Evolutionary conservation across 2,113 vertebrate genomes (phyloP).

Genomic region (Varanus salvator): DNA sequence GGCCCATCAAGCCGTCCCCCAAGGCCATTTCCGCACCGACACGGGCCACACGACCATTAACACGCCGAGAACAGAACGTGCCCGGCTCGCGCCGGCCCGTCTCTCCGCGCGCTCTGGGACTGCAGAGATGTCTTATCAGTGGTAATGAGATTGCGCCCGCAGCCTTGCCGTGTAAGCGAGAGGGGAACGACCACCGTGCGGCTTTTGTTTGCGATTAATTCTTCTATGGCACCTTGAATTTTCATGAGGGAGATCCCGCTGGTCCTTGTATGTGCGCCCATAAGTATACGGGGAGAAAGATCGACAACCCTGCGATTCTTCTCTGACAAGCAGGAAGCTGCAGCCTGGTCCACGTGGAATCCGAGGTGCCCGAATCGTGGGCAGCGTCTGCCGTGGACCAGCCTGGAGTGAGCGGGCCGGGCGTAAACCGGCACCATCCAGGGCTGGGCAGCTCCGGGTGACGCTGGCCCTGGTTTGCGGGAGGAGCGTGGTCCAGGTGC

Average conservation of each 20-base stretch:
- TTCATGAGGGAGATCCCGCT: not conserved
- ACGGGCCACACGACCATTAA: conserved; percentile 73
- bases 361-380: too few species aligned
- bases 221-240: not conserved
- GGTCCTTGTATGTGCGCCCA: not conserved
- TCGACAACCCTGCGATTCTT: not conserved
- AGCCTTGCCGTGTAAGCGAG: conserved; percentile 34
- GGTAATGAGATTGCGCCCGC: conserved; percentile 73
- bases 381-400: too few species aligned
- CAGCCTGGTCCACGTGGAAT: not conserved
- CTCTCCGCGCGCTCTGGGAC: conserved; percentile 70
- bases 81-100: conserved; percentile 63
- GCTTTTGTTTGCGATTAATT: not conserved
- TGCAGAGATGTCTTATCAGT: conserved; percentile 73
- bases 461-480: not conserved
- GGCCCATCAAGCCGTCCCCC: conserved; percentile 78
- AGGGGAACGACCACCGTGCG: not conserved
- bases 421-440: too few species aligned
- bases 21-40: conserved; percentile 74
- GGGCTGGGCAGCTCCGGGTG: not conserved
- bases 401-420: too few species aligned
- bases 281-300: not conserved
- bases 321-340: not conserved
- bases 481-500: not conserved
- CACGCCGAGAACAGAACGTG: conserved; percentile 69